Base-by-base conservation (phyloP, 2,888 invertebrate genomes). In the Iphiclides podalirius region DNA sequence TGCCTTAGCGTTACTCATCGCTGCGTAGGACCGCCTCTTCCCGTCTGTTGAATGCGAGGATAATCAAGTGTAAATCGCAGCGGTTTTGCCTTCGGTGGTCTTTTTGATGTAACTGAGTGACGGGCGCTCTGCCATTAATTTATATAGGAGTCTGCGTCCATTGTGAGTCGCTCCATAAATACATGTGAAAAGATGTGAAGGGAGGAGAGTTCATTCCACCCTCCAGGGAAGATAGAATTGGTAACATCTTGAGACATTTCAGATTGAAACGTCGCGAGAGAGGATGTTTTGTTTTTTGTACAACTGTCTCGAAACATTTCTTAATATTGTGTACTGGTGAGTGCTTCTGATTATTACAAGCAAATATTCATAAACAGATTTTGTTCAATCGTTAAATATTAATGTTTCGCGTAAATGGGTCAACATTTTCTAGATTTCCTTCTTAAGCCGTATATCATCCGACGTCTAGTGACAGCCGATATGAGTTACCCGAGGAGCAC, bases 31-130 rank as follows among this genome's bases (percentile, higher is more conserved):
- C 4, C n/a, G 28, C 28, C 28, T n/a, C 28, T 28, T 33, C 33
- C 1, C 15, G 41, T 17, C 16, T 2, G 16, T 9, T 16, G 31
- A 16, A 28, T 17, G 41, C 41, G 31, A 12, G 11, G 31, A 41
- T 41, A 41, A 41, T 41, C 31, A 41, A 31, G 41, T 31, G 41
- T 17, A 31, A 41, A 41, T 41, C 16, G 13, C 39, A 16, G 39
- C 6, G 39, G n/a, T 39, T 39, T 26, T 0, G 26, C 26, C 14
- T 23, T 15, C n/a, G 15, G 15, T 39, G 26, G 23, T 39, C 26
- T 39, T 26, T 39, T 39, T 26, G 26, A 39, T 9, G n/a, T 28
- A 2, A 3, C 6, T 3, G 20, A 20, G 20, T 20, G 20, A 20
- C 20, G 20, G 20, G 7, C n/a, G 6, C n/a, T n/a, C n/a, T n/a